These are phyloP conservation scores for Muscidifurax raptorellus DNA, from an alignment of 1,140 invertebrate species.

Conservation along the genomic window DNA sequence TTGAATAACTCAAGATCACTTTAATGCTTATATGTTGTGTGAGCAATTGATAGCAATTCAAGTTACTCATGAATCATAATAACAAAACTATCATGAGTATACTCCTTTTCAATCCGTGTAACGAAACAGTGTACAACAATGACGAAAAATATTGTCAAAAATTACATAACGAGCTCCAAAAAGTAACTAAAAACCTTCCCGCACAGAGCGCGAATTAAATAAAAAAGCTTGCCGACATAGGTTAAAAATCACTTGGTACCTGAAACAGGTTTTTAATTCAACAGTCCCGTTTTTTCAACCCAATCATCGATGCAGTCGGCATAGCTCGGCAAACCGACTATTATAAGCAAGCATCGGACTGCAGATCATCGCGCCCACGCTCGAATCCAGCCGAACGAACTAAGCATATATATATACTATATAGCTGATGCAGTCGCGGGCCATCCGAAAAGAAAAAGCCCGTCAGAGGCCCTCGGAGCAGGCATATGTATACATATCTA, in stretches of 20 bases:
- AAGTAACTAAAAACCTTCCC: background rate
- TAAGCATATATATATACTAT: no score
- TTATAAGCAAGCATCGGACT: background rate
- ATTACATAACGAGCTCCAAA: background rate
- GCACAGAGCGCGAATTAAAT: background rate
- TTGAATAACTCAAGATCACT: background rate
- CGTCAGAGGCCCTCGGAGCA: background rate
- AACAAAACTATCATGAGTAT: background rate
- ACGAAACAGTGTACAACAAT: background rate
- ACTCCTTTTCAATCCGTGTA: background rate
- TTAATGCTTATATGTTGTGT: background rate
- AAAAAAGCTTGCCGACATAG: background rate
- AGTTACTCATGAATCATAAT: background rate
- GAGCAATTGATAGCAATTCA: background rate
- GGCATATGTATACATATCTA: background rate
- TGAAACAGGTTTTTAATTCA: background rate
- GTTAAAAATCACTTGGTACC: slow-evolving; percentile 29
- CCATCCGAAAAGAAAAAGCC: background rate
- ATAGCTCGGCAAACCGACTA: background rate
- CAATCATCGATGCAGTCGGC: background rate
- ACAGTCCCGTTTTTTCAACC: background rate
- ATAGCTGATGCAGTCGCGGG: background rate
- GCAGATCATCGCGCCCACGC: background rate
- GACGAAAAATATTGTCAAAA: background rate
- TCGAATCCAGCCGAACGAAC: background rate